Conservation (phyloP, 1,140 invertebrate genomes). For the Drosophila tani region DNA sequence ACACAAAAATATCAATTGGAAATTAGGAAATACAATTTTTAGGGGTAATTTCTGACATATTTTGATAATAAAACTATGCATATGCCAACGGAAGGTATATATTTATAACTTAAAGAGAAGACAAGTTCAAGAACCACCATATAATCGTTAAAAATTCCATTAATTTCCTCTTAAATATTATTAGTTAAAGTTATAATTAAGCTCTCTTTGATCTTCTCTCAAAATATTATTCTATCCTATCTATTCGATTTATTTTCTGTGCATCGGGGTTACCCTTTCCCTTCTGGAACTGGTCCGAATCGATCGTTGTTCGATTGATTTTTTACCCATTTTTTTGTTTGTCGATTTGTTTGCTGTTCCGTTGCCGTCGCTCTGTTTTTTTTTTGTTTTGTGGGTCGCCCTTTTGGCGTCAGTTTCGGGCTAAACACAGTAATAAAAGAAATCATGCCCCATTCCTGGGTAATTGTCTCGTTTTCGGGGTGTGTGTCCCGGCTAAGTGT, state of each 20-base stretch:
- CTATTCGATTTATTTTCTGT: background rate
- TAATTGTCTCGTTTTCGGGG: slow-evolving; percentile 62
- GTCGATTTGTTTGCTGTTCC: background rate
- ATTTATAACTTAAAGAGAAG: too few species aligned
- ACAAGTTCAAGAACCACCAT: too few species aligned
- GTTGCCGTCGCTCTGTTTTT: slow-evolving; percentile 4
- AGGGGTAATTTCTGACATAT: too few species aligned
- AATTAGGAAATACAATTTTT: too few species aligned
- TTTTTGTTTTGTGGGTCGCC: slow-evolving; percentile 46
- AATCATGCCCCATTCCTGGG: slow-evolving; percentile 55
- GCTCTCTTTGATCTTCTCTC: background rate
- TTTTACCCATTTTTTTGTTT: slow-evolving; percentile 25
- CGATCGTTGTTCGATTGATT: slow-evolving; percentile 58
- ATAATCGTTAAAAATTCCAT: background rate
- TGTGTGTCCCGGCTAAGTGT: slow-evolving; percentile 59
- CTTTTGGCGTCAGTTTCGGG: slow-evolving; percentile 45
- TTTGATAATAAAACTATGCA: too few species aligned
- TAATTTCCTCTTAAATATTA: background rate
- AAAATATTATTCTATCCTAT: background rate
- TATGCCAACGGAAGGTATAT: too few species aligned
- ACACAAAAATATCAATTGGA: too few species aligned
- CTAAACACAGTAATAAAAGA: slow-evolving; percentile 71
- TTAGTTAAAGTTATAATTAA: background rate
- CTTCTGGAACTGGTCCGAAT: slow-evolving; percentile 29
- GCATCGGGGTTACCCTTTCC: background rate